phyloP scores from a whole-genome alignment of 2,797 vertebrate species.

The Florisuga fusca region DNA sequence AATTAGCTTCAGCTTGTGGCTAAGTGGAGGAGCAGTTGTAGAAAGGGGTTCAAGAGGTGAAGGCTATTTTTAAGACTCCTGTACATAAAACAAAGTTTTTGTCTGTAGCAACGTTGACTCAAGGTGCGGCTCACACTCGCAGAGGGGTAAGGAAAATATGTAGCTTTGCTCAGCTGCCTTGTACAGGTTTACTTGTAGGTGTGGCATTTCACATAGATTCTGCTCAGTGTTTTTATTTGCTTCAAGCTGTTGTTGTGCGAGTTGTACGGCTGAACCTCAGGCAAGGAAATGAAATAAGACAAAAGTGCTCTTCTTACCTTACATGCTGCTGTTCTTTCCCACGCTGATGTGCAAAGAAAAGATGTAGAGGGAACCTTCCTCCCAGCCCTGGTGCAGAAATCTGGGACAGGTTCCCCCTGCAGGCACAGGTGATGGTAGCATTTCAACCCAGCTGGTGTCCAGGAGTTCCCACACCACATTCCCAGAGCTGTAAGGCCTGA shows the following conservation, averaged over 20 bases:
- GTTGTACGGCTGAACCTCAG: neutral
- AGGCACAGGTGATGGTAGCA: fast-evolving
- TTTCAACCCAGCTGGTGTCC: neutral
- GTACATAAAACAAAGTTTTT: constrained; percentile 16
- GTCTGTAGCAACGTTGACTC: constrained; percentile 12
- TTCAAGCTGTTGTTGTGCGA: neutral
- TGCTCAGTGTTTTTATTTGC: neutral
- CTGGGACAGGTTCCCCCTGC: neutral
- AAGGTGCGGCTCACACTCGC: neutral
- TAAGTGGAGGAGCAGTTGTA: constrained; percentile 31
- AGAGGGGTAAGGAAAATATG: neutral
- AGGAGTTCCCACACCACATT: neutral
- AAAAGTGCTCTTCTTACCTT: neutral
- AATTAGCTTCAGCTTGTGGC: constrained; percentile 81
- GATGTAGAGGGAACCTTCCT: neutral
- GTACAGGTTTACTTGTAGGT: neutral
- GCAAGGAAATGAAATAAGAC: neutral
- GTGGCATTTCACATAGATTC: neutral
- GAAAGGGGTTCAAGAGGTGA: constrained; percentile 30
- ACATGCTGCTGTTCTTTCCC: neutral
- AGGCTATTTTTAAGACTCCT: constrained; percentile 46
- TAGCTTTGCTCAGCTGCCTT: neutral
- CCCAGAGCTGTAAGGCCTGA: neutral
- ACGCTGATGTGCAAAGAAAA: neutral
- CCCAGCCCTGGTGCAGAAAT: neutral